Conservation (phyloP, 2,797 vertebrate genomes). For the Ptychadena robeensis region DNA sequence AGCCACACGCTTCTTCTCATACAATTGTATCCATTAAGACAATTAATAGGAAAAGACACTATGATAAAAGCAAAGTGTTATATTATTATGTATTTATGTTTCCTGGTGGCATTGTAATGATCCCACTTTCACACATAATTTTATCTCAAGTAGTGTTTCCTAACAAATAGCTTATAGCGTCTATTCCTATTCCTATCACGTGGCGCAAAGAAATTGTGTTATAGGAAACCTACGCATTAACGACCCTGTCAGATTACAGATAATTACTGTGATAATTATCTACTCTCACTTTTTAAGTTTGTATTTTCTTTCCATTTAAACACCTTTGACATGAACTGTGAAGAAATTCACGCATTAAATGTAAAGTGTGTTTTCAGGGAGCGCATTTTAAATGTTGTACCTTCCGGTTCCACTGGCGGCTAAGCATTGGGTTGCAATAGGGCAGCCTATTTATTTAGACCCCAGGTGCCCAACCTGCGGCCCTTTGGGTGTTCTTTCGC, state of each 20-base stretch:
- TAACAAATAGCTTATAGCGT: conserved; percentile 11
- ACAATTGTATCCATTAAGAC: not conserved
- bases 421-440: too few species aligned
- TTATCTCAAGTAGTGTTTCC: not conserved
- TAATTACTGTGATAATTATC: conserved; percentile 10
- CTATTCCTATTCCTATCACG: not conserved
- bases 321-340: too few species aligned
- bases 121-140: not conserved
- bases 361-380: too few species aligned
- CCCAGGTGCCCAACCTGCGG: too few species aligned
- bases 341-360: too few species aligned
- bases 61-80: not conserved
- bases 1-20: not conserved
- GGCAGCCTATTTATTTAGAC: too few species aligned
- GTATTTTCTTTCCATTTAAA: not conserved
- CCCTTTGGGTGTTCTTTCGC: too few species aligned
- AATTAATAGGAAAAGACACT: not conserved
- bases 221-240: not conserved
- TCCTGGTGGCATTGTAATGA: not conserved
- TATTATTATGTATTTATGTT: conserved; percentile 2
- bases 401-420: too few species aligned
- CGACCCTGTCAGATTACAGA: conserved; percentile 10
- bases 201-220: not conserved
- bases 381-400: too few species aligned
- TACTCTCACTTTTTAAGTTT: not conserved